Evolutionary conservation across 2,113 vertebrate species (phyloP), one percentile per base, ranked within the genome.

Genomic region (Numida meleagris): DNA sequence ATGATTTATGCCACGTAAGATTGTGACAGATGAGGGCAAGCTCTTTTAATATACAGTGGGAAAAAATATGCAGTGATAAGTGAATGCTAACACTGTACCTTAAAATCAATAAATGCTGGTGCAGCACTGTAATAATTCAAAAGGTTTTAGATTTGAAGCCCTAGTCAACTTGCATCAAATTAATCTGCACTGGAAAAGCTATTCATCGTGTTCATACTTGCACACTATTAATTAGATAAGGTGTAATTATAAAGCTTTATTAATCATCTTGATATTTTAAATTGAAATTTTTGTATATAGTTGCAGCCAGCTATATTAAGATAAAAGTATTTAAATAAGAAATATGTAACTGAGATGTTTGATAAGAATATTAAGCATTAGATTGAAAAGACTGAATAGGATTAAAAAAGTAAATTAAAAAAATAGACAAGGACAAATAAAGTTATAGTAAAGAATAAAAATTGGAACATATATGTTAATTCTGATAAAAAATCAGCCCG

Each of bases 31-130:
- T 77, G 83, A 91, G 76, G 86, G 92, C 84, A 93, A 91, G 51
- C 73, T 92, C 78, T 79, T 68, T 89, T 82, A 94, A 61, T 50
- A 62, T 85, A 88, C 53, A 91, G 77, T 79, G 83, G 51, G 51
- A 74, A 94, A 95, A 97, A 97, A 96, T 66, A 95, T 61, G 29
- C 86, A 92, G 88, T 84, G 85, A 89, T 94, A 85, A 97, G 94
- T 95, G 78, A 95, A 84, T 91, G 48, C n/a, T 96, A 91, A 91
- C 82, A 83, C 77, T 87, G 50, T 84, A 74, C 93, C 77, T 92
- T 90, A 89, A 93, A 96, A 77, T 90, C 86, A 91, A 92, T 89
- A 71, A 92, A 83, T 95, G 81, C 66, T 93, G 73, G 75, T 93
- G 70, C 82, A 96, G 87, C n/a, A 45, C 72, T 59, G 81, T 71